Conservation (phyloP, 2,797 vertebrate genomes). For the Limnodromus scolopaceus region DNA sequence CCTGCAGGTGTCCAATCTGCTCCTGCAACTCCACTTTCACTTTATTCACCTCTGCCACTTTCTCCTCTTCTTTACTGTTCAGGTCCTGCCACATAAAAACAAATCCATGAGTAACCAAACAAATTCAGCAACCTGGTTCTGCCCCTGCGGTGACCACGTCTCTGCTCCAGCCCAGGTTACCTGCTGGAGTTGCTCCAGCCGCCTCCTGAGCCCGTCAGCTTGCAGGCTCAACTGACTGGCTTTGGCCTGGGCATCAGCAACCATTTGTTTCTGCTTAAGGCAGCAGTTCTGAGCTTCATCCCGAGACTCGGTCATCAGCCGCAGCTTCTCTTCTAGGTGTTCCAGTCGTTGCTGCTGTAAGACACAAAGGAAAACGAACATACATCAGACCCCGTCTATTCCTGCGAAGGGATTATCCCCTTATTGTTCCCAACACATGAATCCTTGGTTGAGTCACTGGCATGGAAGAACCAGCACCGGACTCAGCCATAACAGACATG, state of each 20-base stretch:
- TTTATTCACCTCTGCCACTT: slow-evolving; percentile 84
- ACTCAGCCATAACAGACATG: fast-evolving
- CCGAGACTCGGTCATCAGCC: slow-evolving; percentile 81
- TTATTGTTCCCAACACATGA: neutral
- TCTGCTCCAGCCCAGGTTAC: slow-evolving; percentile 65
- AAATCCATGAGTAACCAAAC: neutral
- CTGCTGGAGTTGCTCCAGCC: slow-evolving; percentile 90
- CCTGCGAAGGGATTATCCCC: neutral
- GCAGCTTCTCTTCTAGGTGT: slow-evolving; percentile 89
- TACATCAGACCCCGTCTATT: neutral
- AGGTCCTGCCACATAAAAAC: slow-evolving; percentile 81
- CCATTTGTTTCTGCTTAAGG: slow-evolving; percentile 87
- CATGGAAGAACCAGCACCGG: neutral
- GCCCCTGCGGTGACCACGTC: neutral
- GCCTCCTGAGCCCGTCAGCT: slow-evolving; percentile 82
- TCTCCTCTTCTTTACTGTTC: slow-evolving; percentile 90
- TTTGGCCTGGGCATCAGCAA: slow-evolving; percentile 85
- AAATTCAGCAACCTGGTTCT: neutral
- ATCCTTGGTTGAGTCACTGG: neutral
- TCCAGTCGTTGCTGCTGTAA: slow-evolving; percentile 85
- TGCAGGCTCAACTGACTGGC: slow-evolving; percentile 83
- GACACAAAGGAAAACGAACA: neutral
- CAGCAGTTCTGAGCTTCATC: slow-evolving; percentile 89
- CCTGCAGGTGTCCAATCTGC: slow-evolving; percentile 89
- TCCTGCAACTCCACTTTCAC: slow-evolving; percentile 91